Evolutionary conservation across 2,113 vertebrate species (phyloP).

Genomic region (Litocranius walleri): DNA sequence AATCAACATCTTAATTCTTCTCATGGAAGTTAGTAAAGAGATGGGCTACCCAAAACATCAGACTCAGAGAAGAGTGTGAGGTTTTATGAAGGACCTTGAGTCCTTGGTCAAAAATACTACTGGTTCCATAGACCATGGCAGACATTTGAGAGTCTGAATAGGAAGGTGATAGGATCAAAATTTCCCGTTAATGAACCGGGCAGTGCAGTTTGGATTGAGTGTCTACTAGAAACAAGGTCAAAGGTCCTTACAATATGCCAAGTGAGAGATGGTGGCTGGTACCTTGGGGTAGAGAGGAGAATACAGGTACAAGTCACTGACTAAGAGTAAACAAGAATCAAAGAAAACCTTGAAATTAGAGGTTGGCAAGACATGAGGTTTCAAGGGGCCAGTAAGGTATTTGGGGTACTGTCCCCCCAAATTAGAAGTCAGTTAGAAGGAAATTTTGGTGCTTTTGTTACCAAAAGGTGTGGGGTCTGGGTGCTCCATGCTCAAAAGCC

Average conservation of each 20-base stretch:
- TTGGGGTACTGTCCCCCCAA: not conserved
- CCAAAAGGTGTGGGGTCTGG: rapidly evolving
- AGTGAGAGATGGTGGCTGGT: not conserved
- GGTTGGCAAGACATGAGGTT: not conserved
- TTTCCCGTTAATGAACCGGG: not conserved
- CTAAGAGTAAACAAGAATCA: not conserved
- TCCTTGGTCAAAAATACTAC: not conserved
- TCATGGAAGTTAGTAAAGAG: not conserved
- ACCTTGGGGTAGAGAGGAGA: not conserved
- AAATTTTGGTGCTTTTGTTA: not conserved
- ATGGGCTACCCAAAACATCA: not conserved
- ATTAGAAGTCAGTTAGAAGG: not conserved
- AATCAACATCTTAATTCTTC: not conserved
- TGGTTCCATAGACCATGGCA: not conserved
- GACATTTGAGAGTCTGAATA: not conserved
- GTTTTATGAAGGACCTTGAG: not conserved
- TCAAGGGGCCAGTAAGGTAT: not conserved
- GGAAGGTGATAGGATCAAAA: not conserved
- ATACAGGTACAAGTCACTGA: not conserved
- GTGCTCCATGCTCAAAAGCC: not conserved
- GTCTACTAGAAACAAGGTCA: not conserved
- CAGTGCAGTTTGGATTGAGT: not conserved
- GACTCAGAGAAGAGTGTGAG: not conserved
- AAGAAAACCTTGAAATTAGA: not conserved
- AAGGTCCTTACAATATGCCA: not conserved